Conservation (phyloP, 2,888 invertebrate genomes). For the Eulithis prunata region DNA sequence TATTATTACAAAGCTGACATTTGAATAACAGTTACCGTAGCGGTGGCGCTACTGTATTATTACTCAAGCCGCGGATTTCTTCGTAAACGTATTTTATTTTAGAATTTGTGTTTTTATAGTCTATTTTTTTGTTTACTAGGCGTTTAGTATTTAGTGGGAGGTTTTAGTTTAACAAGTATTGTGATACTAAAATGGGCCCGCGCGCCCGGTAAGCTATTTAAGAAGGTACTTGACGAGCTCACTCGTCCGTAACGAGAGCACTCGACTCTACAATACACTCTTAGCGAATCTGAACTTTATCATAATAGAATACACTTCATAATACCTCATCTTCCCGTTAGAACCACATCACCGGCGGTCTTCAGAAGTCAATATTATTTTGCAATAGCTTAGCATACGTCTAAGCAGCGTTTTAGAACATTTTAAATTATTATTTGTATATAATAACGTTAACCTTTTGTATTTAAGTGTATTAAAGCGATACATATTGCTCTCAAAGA, state of each 20-base stretch:
- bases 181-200: slow-evolving; percentile 79
- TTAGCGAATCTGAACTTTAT: too few relatives aligned
- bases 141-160: slow-evolving; percentile 68
- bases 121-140: slow-evolving; percentile 61
- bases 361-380: slow-evolving; percentile 27
- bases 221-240: slow-evolving; percentile 37
- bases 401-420: slow-evolving; percentile 37
- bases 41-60: slow-evolving; percentile 22
- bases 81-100: slow-evolving; percentile 62
- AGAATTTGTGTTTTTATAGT: slow-evolving; percentile 69
- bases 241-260: background rate
- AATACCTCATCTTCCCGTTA: slow-evolving; percentile 6
- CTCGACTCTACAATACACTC: too few relatives aligned
- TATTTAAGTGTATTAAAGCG: slow-evolving; percentile 68
- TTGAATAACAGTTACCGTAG: slow-evolving; percentile 23
- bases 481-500: slow-evolving; percentile 64
- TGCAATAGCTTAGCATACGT: slow-evolving; percentile 29
- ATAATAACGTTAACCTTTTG: slow-evolving; percentile 73
- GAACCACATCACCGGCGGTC: slow-evolving; percentile 17
- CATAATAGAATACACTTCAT: too few relatives aligned
- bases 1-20: slow-evolving; percentile 8
- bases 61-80: slow-evolving; percentile 33
- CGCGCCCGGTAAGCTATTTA: slow-evolving; percentile 73
- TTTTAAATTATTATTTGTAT: slow-evolving; percentile 78
- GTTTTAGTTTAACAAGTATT: slow-evolving; percentile 77